Evolutionary conservation across 1,140 invertebrate genomes (phyloP), one percentile per base, ranked within the genome.

Genomic region (Drosophila takahashii): DNA sequence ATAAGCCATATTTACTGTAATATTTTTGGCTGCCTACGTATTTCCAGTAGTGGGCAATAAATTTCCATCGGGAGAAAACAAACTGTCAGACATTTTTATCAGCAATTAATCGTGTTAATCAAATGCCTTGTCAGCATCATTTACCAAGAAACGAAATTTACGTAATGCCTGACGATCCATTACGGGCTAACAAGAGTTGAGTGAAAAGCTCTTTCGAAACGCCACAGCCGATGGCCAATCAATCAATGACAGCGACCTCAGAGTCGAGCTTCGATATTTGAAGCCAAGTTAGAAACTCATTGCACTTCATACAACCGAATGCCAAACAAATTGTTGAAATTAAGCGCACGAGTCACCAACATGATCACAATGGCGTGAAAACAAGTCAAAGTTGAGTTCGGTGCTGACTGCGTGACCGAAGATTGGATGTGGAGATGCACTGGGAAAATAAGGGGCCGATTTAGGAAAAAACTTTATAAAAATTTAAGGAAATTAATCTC

Each of bases 51-150:
- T 85, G 57, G 45, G 39, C 47, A 37, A 69, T 73, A 61, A 58
- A 62, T 66, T 36, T 60, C 60, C 36, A 36, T 51, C 26, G n/a
- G 34, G 4, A 57, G 45, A 57, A 69, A 81, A 86, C 83, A 86
- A 89, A 83, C 85, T 80, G 84, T 89, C 72, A 84, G 85, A 87
- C 84, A 89, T 77, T 87, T 90, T 87, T 87, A 87, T 87, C 84
- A 84, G 85, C 84, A 87, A 87, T 87, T 87, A 87, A 87, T 87
- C 84, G 84, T 87, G 84, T 87, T 87, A 87, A 87, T 89, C 84
- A 87, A 87, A 87, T 87, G 84, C 85, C 84, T 87, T 87, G 84
- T 87, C 84, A 87, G 84, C 84, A 80, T 89, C 84, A 89, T 84
- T 87, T 87, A 87, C 79, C 72, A 69, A 65, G 67, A 87, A 81